These are phyloP conservation scores for Nycticorax nycticorax DNA, from an alignment of 2,113 vertebrate genomes.

Conservation along the genomic window DNA sequence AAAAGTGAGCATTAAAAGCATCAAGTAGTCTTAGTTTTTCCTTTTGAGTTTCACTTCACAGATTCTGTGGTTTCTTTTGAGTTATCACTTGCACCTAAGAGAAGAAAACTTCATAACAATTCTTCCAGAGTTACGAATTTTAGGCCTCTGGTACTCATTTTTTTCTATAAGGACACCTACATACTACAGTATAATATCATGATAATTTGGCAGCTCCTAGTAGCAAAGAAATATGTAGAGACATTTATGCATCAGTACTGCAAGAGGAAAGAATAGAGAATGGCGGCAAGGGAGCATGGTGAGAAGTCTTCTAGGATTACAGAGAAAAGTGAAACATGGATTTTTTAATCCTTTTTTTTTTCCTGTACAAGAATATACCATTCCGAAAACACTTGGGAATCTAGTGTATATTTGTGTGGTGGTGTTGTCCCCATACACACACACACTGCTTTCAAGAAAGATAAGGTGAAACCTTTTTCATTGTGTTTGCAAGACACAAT, in stretches of 20 bases:
- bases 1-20: background rate
- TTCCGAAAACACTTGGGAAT: background rate
- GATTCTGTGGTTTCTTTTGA: background rate
- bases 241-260: background rate
- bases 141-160: background rate
- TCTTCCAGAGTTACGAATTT: background rate
- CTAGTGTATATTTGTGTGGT: background rate
- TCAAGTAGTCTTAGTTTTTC: background rate
- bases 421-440: background rate
- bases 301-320: background rate
- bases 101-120: background rate
- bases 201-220: background rate
- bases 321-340: background rate
- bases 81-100: background rate
- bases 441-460: background rate
- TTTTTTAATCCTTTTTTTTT: too few relatives aligned
- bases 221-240: background rate
- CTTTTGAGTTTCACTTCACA: background rate
- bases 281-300: background rate
- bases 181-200: background rate
- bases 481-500: background rate
- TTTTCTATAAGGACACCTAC: background rate
- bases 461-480: background rate
- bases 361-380: background rate
- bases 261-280: background rate